Evolutionary conservation across 2,113 vertebrate genomes (phyloP), one percentile per base, ranked within the genome.

Genomic region (Psilopogon haemacephalus): DNA sequence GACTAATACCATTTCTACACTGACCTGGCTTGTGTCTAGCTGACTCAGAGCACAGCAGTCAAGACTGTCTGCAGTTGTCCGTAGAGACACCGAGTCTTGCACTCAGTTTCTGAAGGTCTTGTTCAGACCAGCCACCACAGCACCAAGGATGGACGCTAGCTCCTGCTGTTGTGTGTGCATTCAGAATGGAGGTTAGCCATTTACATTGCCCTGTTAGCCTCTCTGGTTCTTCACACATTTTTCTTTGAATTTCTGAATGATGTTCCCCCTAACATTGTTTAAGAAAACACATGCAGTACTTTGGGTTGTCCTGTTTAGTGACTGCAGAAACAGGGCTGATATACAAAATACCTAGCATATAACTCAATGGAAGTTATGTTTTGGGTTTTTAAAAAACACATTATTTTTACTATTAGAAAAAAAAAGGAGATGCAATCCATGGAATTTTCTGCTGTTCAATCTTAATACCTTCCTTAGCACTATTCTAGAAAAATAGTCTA

Each of bases 111-210:
- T 42, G 28, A 74, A 46, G n/a, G 35, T 15, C 3, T 0, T 17
- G 19, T 67, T 89, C 50, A 28, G 19, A 64, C 5, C 19, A n/a
- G 27, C 15, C 58, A 32, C 12, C 48, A 12, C 19, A 54, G 11
- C 67, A 13, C 32, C 0, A 0, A 16, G 65, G 55, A 9, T 16
- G 23, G 52, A 71, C 54, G 44, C 30, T 71, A 58, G 30, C 15
- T 62, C 55, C 46, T n/a, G 2, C 35, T n/a, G 3, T 1, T 38
- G 26, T 2, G 0, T 27, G 24, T 19, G 28, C 9, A 9, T 37
- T 46, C 46, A 85, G 6, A 78, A 44, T 23, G 65, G 11, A 65
- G 24, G 33, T 24, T 15, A 78, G 11, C 35, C 54, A 8, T 23
- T 74, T 56, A 33, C 38, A 6, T 4, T 26, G 46, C 27, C 35